Evolutionary conservation across 2,113 vertebrate genomes (phyloP), one percentile per base, ranked within the genome.

Genomic region (Mellivora capensis): DNA sequence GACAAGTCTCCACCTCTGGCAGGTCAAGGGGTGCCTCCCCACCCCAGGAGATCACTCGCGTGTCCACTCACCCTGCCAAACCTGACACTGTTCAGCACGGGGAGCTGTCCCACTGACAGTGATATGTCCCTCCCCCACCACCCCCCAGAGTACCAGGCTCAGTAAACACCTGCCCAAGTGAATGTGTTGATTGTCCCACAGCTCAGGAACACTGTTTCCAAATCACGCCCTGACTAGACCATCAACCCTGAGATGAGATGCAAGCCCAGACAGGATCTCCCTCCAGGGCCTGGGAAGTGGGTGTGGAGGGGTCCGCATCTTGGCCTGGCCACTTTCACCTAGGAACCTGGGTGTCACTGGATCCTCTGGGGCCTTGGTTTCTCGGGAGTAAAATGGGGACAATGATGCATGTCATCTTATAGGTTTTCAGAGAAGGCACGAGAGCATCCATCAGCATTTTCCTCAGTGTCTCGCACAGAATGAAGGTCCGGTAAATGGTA

Each of bases 171-270:
- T 29, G 42, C 2, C 0, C 4, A 31, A 37, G 57, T 29, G 15
- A 62, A 13, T 0, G 6, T 13, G 39, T 11, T 4, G 25, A 39
- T 4, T 31, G 82, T 21, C 57, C 59, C 17, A 7, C 27, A 3
- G 59, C 2, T 0, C 3, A 3, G 7, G 59, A 0, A 8, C 15
- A 20, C 37, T 10, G 0, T 7, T 34, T 21, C 62, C 39, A 44
- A 44, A 44, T 15, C 39, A 39, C 6, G 27, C 39, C 4, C 20
- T 21, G 29, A 17, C 39, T 4, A 20, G 0, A 4, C 82, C 6
- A 3, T 20, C 82, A 64, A 59, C 59, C 82, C 39, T 7, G 17
- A 47, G 39, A 21, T 12, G 4, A 18, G 0, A 42, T 6, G 81
- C 54, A 11, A 2, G 37, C 37, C 27, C 6, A 44, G 39, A 31